Evolutionary conservation across 2,113 vertebrate genomes (phyloP).

Genomic region (Apistogramma diplotaenia): DNA sequence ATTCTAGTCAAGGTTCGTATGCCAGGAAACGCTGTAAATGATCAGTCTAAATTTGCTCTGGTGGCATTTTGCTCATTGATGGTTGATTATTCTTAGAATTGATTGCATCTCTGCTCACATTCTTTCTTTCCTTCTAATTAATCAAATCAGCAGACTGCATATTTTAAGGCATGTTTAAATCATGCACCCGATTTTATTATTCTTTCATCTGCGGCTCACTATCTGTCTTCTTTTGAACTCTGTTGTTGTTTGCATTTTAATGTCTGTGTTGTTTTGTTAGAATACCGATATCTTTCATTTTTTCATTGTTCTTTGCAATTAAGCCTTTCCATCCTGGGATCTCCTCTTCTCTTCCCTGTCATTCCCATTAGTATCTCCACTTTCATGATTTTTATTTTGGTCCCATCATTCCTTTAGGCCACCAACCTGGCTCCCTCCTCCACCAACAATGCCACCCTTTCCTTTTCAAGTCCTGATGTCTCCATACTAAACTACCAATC

Average conservation of each 20-base stretch:
- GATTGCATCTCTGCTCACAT: constrained; percentile 44
- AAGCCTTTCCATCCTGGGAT: background rate
- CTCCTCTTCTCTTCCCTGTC: constrained; percentile 12
- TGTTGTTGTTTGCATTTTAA: constrained; percentile 1
- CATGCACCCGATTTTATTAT: constrained; percentile 4
- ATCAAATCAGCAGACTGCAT: constrained; percentile 51
- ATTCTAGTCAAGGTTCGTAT: background rate
- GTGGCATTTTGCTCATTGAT: constrained; percentile 29
- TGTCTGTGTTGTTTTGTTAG: background rate
- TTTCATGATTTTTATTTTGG: constrained; percentile 80
- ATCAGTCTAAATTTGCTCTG: constrained; percentile 4
- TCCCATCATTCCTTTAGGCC: constrained; percentile 89
- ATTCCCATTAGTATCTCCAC: constrained; percentile 42
- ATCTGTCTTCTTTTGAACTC: constrained; percentile 5
- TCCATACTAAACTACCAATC: constrained; percentile 99
- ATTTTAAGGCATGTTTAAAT: constrained; percentile 45
- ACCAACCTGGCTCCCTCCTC: constrained; percentile 93
- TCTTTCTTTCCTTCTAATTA: constrained; percentile 46
- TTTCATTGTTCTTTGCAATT: constrained; percentile 13
- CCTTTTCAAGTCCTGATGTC: constrained; percentile 94
- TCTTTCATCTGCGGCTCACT: background rate
- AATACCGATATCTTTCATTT: background rate
- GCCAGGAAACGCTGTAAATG: background rate
- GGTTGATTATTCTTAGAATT: constrained; percentile 33
- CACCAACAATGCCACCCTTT: constrained; percentile 95